Evolutionary conservation across 2,888 invertebrate species (phyloP).

Genomic region (Eugnorisma glareosa): DNA sequence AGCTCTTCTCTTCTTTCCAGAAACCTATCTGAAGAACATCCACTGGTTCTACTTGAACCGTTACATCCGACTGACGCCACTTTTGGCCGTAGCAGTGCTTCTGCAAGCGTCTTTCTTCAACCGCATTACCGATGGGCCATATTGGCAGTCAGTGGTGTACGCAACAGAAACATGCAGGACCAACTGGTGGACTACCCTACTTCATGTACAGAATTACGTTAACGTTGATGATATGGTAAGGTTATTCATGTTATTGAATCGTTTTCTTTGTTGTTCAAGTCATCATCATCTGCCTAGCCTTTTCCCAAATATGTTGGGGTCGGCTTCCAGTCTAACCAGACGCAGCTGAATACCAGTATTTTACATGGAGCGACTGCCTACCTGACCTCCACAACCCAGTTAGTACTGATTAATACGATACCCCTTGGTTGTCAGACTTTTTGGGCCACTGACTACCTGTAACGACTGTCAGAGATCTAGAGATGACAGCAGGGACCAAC

Average conservation of each 20-base stretch:
- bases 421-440: no score
- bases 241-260: background rate
- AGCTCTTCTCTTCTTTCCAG: background rate
- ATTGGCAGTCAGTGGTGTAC: background rate
- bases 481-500: no score
- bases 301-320: no score
- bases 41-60: conserved; percentile 23
- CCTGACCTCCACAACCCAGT: no score
- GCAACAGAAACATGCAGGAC: conserved; percentile 45
- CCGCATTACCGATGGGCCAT: conserved; percentile 1
- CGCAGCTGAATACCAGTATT: no score
- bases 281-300: no score
- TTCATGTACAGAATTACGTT: conserved; percentile 77
- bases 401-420: no score
- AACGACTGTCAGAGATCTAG: no score
- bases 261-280: background rate
- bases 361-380: no score
- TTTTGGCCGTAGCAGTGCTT: conserved; percentile 1
- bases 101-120: conserved; percentile 8
- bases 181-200: conserved; percentile 78
- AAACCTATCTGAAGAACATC: conserved; percentile 9
- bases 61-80: background rate
- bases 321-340: no score
- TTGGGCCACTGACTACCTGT: no score
- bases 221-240: conserved; percentile 8